Evolutionary conservation across 2,113 vertebrate genomes (phyloP).

Genomic region (Phalacrocorax carbo): DNA sequence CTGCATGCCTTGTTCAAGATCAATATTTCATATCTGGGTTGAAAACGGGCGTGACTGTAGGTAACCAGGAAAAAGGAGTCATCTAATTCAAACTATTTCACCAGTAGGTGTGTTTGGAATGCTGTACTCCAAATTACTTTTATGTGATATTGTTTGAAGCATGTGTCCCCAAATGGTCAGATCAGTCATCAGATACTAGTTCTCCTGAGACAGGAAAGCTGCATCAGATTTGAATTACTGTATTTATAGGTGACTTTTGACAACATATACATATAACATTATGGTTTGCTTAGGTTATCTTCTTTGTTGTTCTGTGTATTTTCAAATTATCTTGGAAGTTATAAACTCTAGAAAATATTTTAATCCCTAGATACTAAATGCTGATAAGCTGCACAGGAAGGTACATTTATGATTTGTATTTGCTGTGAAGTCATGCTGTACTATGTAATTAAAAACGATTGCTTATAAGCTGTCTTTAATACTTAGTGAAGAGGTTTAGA

Average conservation of each 20-base stretch:
- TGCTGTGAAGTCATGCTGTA: neutral
- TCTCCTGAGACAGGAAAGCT: neutral
- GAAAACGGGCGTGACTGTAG: neutral
- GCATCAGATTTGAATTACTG: neutral
- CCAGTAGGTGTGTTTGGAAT: neutral
- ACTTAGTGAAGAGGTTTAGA: neutral
- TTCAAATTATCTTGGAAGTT: neutral
- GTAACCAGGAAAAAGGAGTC: neutral
- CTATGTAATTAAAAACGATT: neutral
- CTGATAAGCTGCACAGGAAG: neutral
- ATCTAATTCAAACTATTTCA: neutral
- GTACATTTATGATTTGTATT: neutral
- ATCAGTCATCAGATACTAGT: fast-evolving
- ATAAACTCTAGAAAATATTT: neutral
- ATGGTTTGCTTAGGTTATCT: neutral
- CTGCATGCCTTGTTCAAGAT: neutral
- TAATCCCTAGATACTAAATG: neutral
- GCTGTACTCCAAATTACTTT: neutral
- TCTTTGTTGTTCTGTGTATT: neutral
- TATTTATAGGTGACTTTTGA: neutral
- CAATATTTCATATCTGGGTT: neutral
- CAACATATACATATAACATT: neutral
- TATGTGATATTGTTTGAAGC: neutral
- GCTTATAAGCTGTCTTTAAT: neutral
- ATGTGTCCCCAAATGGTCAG: neutral